A percentile compares a stretch with the other conserved stretches of the same genome.
Evolutionary conservation across 2,888 invertebrate genomes (phyloP).

Genomic region (Cataglyphis rosenhaueri): DNA sequence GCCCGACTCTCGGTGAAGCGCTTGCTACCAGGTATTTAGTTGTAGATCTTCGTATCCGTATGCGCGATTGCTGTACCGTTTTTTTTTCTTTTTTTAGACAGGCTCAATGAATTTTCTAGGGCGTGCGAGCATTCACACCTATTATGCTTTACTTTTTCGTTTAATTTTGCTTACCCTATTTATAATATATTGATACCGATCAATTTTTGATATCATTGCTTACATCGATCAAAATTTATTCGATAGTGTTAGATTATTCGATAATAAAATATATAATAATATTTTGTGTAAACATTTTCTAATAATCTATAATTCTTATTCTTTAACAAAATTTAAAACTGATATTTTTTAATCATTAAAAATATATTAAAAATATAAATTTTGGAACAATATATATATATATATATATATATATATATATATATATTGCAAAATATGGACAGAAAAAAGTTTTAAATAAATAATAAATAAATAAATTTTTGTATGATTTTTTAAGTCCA

Average conservation of each 20-base stretch:
- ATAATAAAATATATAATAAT: not conserved
- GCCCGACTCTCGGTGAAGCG: conserved; percentile 67
- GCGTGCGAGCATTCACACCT: not conserved
- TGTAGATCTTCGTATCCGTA: conserved; percentile 63
- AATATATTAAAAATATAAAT: not conserved
- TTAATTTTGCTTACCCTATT: not conserved
- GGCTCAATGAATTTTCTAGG: conserved; percentile 11
- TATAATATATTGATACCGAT: conserved; percentile 16
- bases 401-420: not conserved
- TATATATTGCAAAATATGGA: not conserved
- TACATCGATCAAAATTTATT: not conserved
- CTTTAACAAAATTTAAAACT: not conserved
- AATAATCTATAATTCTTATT: not conserved
- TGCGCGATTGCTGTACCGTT: conserved; percentile 10
- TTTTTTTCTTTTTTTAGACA: not conserved
- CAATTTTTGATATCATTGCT: not conserved
- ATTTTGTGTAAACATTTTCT: not conserved
- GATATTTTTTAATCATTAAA: not conserved
- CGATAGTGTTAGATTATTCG: not conserved
- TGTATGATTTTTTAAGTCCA: not conserved
- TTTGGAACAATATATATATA: not conserved
- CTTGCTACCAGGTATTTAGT: conserved; percentile 63
- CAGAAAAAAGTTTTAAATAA: not conserved
- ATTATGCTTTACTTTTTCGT: not conserved
- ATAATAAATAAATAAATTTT: not conserved